Percentiles rank a stretch among this genome's conserved stretches.
Conservation (phyloP, 2,888 invertebrate species). For the Hydraecia micacea region DNA sequence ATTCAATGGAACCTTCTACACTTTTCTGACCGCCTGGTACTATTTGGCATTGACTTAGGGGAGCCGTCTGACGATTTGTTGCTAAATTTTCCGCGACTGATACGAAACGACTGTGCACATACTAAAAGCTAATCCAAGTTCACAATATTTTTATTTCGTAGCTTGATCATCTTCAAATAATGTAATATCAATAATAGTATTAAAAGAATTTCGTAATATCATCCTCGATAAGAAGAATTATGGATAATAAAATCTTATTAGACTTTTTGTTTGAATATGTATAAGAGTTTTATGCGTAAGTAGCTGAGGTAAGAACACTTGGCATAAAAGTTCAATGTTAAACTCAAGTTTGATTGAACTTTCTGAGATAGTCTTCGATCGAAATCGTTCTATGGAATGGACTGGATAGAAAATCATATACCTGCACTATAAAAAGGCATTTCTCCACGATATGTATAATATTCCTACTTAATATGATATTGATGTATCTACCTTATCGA, state of each 20-base stretch:
- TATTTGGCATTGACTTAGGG: slow-evolving; percentile 89
- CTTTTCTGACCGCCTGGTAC: slow-evolving; percentile 83
- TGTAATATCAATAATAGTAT: slow-evolving; percentile 15
- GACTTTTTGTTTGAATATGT: slow-evolving; percentile 47
- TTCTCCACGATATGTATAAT: slow-evolving; percentile 14
- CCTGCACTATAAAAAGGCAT: neutral
- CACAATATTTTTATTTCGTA: neutral
- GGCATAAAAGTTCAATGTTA: slow-evolving; percentile 57
- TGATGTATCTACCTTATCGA: neutral
- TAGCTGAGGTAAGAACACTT: slow-evolving; percentile 43
- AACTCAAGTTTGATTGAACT: slow-evolving; percentile 50
- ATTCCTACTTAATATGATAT: neutral
- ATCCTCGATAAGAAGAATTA: slow-evolving; percentile 20
- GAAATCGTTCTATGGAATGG: slow-evolving; percentile 47
- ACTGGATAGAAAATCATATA: slow-evolving; percentile 41
- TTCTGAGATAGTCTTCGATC: slow-evolving; percentile 39
- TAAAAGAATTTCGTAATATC: slow-evolving; percentile 5
- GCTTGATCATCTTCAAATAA: neutral
- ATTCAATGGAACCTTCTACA: slow-evolving; percentile 77
- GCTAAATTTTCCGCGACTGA: slow-evolving; percentile 65
- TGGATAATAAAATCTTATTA: slow-evolving; percentile 43
- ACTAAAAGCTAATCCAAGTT: neutral
- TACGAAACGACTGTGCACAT: neutral
- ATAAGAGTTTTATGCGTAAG: slow-evolving; percentile 41
- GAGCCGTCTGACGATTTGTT: slow-evolving; percentile 78